Base-by-base conservation (phyloP, 1,140 invertebrate genomes). In the Trinorchestia longiramus region DNA sequence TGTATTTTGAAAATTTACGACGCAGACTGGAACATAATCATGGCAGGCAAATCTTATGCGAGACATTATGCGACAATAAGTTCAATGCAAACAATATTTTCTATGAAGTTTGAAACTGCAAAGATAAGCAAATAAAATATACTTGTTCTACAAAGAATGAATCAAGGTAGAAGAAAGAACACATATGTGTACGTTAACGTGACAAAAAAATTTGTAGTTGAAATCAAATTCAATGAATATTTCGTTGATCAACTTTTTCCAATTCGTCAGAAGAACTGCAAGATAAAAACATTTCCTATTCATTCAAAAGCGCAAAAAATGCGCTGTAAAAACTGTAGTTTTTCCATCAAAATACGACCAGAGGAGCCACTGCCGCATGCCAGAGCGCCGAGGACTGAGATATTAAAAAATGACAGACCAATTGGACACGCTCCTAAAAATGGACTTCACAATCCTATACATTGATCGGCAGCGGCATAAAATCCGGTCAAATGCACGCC, bases 401-500 rank as follows among this genome's bases (percentile, higher is more conserved):
- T 36, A 36, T 77, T 3, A 11, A 77, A 77, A 77, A 77, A 77
- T 77, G 62, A 28, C 62, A 19, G 62, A 77, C 62, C 62, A 77
- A 77, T 77, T 77, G 62, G 62, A 77, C 62, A 11, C 62, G 15
- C 15, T 77, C 62, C 1, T 36, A 77, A 77, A 77, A 77, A 77
- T 36, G 28, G 62, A 1, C 62, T 36, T 77, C 62, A 77, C 62
- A 77, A 77, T 77, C 62, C 62, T 77, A 77, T 77, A 77, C 62
- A 23, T 77, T 36, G 62, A 77, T 77, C 62, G 62, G 1, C 62
- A 77, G 62, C 62, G 62, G 62, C 62, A 23, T 77, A 77, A 77
- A 77, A 77, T 77, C 62, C 62, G 62, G 62, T 77, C 62, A 77
- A 77, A 77, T 77, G 62, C 62, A 77, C 62, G 62, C 62, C 62